These are phyloP conservation scores for Lochmaea crataegi DNA, from an alignment of 2,888 invertebrate genomes.

Conservation along the genomic window DNA sequence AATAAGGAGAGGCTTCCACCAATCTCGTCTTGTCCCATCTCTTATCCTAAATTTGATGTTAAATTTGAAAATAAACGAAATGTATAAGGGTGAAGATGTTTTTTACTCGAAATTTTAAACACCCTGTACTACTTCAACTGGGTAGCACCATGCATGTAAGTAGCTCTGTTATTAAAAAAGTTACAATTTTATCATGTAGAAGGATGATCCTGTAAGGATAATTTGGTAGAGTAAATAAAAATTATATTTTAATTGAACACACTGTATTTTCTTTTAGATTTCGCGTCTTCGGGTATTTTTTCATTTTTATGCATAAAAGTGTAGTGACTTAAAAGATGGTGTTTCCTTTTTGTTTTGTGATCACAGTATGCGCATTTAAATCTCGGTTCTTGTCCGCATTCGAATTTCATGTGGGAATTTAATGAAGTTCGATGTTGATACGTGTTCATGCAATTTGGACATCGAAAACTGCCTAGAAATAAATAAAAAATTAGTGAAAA, in stretches of 20 bases:
- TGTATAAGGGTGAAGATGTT: too few relatives aligned
- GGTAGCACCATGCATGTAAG: too few relatives aligned
- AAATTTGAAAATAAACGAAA: too few relatives aligned
- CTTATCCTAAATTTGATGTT: too few relatives aligned
- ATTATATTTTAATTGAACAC: not conserved
- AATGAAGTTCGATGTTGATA: slow-evolving; percentile 31
- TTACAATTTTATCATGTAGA: too few relatives aligned
- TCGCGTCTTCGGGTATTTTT: slow-evolving; percentile 15
- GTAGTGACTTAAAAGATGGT: slow-evolving; percentile 39
- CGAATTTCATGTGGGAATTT: slow-evolving; percentile 57
- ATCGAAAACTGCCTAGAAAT: slow-evolving; percentile 27
- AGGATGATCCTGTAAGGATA: too few relatives aligned
- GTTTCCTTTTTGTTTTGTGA: slow-evolving; percentile 42
- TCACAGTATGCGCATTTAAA: slow-evolving; percentile 65
- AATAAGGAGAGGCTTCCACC: too few relatives aligned
- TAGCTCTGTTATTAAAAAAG: too few relatives aligned
- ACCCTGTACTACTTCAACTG: too few relatives aligned
- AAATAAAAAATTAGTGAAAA: not conserved
- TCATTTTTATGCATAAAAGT: slow-evolving; percentile 17
- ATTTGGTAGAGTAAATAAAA: too few relatives aligned
- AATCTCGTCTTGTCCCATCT: too few relatives aligned
- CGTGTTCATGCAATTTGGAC: slow-evolving; percentile 23
- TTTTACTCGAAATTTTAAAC: too few relatives aligned
- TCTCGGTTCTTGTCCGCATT: slow-evolving; percentile 78
- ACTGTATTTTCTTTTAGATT: slow-evolving; percentile 12